Conservation (phyloP, 2,888 invertebrate species). For the Pristionchus mayeri region DNA sequence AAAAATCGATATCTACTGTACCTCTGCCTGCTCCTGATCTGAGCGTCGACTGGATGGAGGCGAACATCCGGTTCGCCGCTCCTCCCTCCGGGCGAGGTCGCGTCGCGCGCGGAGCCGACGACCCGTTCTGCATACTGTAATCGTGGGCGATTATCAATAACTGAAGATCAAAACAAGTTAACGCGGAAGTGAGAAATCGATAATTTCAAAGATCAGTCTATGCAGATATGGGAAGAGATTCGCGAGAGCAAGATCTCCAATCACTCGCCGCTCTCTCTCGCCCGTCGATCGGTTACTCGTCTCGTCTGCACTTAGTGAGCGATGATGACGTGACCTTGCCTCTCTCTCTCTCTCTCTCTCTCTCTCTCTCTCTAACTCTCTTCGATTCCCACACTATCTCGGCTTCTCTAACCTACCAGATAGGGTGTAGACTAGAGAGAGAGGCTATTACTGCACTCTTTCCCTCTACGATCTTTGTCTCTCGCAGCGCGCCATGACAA, state of each 20-base stretch:
- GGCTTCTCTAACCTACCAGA: too few relatives aligned
- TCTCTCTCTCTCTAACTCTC: too few relatives aligned
- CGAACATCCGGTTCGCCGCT: not conserved
- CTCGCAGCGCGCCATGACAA: not conserved
- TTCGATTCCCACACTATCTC: too few relatives aligned
- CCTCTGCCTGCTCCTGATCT: not conserved
- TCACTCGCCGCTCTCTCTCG: not conserved
- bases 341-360: too few relatives aligned
- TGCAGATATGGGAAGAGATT: too few relatives aligned
- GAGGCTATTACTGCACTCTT: too few relatives aligned
- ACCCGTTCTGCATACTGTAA: slow-evolving; percentile 30
- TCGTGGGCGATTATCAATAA: not conserved
- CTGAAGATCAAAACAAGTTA: not conserved
- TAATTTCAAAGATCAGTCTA: too few relatives aligned
- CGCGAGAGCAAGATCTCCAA: too few relatives aligned
- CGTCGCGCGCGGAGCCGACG: not conserved
- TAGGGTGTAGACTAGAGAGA: too few relatives aligned
- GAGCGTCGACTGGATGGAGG: slow-evolving; percentile 38
- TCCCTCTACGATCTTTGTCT: too few relatives aligned
- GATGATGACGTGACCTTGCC: too few relatives aligned
- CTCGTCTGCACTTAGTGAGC: slow-evolving; percentile 9
- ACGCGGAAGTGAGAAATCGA: not conserved
- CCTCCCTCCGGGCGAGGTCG: not conserved
- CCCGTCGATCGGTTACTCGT: slow-evolving; percentile 28
- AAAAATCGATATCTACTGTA: too few relatives aligned